Evolutionary conservation across 1,140 invertebrate species (phyloP), one percentile per base, ranked within the genome.

Genomic region (Drosophila jambulina): DNA sequence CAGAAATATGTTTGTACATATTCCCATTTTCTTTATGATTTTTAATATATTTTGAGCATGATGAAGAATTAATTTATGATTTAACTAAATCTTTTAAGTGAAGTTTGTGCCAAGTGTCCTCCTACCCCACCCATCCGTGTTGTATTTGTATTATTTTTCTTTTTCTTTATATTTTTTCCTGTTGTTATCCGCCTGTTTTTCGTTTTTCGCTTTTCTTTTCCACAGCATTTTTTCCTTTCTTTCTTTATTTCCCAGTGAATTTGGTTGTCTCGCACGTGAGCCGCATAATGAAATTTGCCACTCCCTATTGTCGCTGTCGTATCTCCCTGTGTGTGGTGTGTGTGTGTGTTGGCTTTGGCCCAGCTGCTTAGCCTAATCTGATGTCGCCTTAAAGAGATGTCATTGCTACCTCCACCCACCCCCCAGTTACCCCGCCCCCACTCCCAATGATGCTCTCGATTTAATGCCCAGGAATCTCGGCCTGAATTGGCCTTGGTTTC

Each of bases 191-290:
- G 43, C 51, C 60, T 63, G 51, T 57, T 60, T 46, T 75, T 65
- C 38, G 58, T 70, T 62, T 60, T 69, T 64, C 56, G 65, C 60
- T 53, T 75, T 64, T 75, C 48, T 81, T 60, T 82, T 58, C 57
- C 29, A 72, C 45, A 38, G 21, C 15, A 72, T 69, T 74, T 83
- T 80, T 80, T 80, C 2, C 1, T 29, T 32, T 51, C 27, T 51
- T 51, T 88, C 80, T 87, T 86, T 90, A 82, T 90, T 82, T 91
- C 81, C 65, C 78, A 90, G 85, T 91, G 87, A 91, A 91, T 91
- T 91, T 91, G 87, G 87, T 91, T 91, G 87, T 91, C 87, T 91
- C 83, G 87, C 87, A 91, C 87, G 87, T 91, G 87, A 91, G 87
- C 82, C 64, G 87, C 87, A 91, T 91, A 91, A 91, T 81, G 78